Percentiles rank a stretch among this genome's conserved stretches.
phyloP scores from a whole-genome alignment of 35 echinoderm and acorn worm genomes.

The Hemicentrotus pulcherrimus region DNA sequence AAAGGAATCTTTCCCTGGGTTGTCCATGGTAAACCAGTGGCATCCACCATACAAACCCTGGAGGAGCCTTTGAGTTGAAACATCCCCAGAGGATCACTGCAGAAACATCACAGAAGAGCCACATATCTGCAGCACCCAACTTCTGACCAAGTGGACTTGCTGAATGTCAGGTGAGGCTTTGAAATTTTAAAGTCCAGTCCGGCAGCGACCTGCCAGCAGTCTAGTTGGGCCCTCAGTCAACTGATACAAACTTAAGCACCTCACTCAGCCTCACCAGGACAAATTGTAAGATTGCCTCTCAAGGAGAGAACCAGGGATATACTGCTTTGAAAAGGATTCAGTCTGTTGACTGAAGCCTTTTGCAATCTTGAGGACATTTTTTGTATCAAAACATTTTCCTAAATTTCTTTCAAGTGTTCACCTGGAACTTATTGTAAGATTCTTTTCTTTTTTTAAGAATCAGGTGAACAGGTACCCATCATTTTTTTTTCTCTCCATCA shows the following conservation, averaged over 20 bases:
- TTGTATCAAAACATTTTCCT: background rate
- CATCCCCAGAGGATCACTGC: background rate
- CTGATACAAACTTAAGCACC: background rate
- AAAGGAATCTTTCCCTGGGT: background rate
- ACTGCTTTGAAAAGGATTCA: background rate
- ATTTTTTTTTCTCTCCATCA: background rate
- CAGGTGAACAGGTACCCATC: background rate
- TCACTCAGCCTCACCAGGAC: background rate
- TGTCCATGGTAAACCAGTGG: background rate
- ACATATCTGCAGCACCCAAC: background rate
- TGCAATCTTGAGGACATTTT: background rate
- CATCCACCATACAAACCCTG: background rate
- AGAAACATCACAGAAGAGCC: background rate
- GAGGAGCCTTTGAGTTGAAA: background rate
- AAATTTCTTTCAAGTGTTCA: background rate
- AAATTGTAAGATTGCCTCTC: background rate
- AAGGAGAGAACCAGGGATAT: background rate
- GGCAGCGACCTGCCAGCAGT: background rate
- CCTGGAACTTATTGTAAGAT: background rate
- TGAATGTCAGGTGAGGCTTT: background rate
- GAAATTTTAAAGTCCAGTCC: background rate
- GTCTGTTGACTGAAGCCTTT: background rate
- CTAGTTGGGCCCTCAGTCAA: background rate
- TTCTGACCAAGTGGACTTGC: background rate
- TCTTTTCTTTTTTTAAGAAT: background rate